Evolutionary conservation across 2,797 vertebrate genomes (phyloP).

Genomic region (Malacoraja senta): DNA sequence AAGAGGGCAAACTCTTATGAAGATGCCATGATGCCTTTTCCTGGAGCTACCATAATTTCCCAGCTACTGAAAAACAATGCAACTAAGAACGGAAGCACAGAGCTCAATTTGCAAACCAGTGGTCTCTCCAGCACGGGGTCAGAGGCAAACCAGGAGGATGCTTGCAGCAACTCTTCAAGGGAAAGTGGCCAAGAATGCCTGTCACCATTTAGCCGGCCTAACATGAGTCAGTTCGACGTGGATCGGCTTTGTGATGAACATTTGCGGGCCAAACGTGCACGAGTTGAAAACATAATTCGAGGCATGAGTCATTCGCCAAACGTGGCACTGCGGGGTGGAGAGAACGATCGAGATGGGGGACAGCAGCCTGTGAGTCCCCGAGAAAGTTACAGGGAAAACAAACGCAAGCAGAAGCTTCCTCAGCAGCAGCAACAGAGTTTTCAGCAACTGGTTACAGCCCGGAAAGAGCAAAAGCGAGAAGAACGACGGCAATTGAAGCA

Average conservation of each 20-base stretch:
- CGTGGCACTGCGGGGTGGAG: slow-evolving; percentile 73
- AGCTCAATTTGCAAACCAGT: slow-evolving; percentile 83
- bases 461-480: slow-evolving; percentile 92
- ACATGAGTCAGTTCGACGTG: slow-evolving; percentile 83
- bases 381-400: slow-evolving; percentile 92
- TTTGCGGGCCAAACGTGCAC: slow-evolving; percentile 92
- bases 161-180: slow-evolving; percentile 96
- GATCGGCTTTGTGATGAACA: slow-evolving; percentile 94
- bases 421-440: slow-evolving; percentile 97
- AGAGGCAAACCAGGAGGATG: slow-evolving; percentile 89
- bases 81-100: slow-evolving; percentile 88
- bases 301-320: slow-evolving; percentile 98
- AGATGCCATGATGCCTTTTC: slow-evolving; percentile 97
- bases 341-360: slow-evolving; percentile 78
- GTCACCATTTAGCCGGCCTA: slow-evolving; percentile 87
- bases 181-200: slow-evolving; percentile 94
- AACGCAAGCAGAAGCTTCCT: slow-evolving; percentile 95
- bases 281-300: slow-evolving; percentile 96
- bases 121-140: slow-evolving; percentile 90
- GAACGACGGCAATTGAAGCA: slow-evolving; percentile 93
- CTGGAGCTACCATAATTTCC: slow-evolving; percentile 95
- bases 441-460: slow-evolving; percentile 91
- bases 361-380: slow-evolving; percentile 81
- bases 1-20: slow-evolving; percentile 98
- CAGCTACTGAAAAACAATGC: slow-evolving; percentile 99